A percentile compares a stretch with the other conserved stretches of the same genome.
Conservation (phyloP, 2,888 invertebrate genomes). For the Malacosoma neustria region DNA sequence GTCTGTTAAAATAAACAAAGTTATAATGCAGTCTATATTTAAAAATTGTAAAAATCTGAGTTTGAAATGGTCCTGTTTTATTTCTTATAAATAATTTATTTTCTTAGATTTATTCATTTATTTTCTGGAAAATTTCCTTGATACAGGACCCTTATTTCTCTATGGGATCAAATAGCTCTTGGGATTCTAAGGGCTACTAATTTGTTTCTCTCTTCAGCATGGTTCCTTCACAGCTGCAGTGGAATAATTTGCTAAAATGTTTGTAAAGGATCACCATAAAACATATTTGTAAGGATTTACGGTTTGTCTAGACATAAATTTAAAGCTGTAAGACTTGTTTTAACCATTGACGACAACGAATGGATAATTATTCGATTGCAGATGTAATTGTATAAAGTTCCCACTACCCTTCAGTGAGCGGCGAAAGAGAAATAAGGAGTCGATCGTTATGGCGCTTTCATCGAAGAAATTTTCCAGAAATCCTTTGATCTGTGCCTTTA, state of each 20-base stretch:
- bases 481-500: slow-evolving; percentile 34
- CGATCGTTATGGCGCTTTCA: slow-evolving; percentile 23
- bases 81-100: too few relatives aligned
- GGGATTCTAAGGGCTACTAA: slow-evolving; percentile 26
- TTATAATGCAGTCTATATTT: too few relatives aligned
- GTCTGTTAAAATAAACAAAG: too few relatives aligned
- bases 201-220: slow-evolving; percentile 62
- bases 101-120: too few relatives aligned
- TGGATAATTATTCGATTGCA: slow-evolving; percentile 70
- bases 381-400: slow-evolving; percentile 43
- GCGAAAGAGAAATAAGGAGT: slow-evolving; percentile 68
- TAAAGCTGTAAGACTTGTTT: slow-evolving; percentile 72
- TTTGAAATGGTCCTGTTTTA: too few relatives aligned
- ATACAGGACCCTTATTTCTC: slow-evolving; percentile 70
- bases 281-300: slow-evolving; percentile 38
- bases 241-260: slow-evolving; percentile 59
- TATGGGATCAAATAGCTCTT: slow-evolving; percentile 24
- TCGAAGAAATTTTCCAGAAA: slow-evolving; percentile 68
- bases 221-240: slow-evolving; percentile 67
- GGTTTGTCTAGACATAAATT: slow-evolving; percentile 46
- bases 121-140: slow-evolving; percentile 67
- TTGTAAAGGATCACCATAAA: slow-evolving; percentile 52
- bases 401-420: slow-evolving; percentile 43
- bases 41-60: too few relatives aligned
- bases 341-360: slow-evolving; percentile 71